These are phyloP conservation scores for Calypte anna DNA, from an alignment of 2,113 vertebrate genomes.

Conservation along the genomic window DNA sequence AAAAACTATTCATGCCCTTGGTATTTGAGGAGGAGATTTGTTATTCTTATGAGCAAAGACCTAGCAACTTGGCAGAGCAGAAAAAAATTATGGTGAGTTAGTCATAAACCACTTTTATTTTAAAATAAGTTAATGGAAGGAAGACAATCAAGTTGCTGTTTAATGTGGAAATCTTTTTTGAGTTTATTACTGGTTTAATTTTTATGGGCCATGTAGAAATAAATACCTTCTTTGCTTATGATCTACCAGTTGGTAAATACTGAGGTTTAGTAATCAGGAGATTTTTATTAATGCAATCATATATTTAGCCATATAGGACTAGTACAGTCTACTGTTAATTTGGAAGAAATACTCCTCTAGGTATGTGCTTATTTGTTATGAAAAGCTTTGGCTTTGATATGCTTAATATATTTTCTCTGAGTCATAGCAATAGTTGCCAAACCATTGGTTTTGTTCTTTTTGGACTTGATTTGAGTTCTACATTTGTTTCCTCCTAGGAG, in stretches of 20 bases:
- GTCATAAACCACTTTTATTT: slow-evolving; percentile 4
- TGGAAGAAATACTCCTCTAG: background rate
- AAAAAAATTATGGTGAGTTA: background rate
- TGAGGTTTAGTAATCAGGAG: background rate
- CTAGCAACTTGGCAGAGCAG: background rate
- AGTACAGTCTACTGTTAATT: background rate
- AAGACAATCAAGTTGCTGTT: background rate
- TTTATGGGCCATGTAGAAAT: background rate
- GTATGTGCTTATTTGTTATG: slow-evolving; percentile 8
- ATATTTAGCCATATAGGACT: background rate
- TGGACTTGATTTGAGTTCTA: background rate
- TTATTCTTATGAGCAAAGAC: background rate
- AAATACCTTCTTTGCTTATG: background rate
- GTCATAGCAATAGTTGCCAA: slow-evolving; percentile 25
- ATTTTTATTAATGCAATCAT: background rate
- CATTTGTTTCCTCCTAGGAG: slow-evolving; percentile 7
- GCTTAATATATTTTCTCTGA: slow-evolving; percentile 49
- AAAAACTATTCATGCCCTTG: background rate
- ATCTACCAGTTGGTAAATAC: background rate
- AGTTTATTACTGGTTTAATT: background rate
- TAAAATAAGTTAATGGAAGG: background rate
- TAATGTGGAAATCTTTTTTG: background rate
- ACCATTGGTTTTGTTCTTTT: slow-evolving; percentile 27
- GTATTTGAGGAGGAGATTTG: background rate
- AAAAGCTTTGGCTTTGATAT: slow-evolving; percentile 49